These are phyloP conservation scores for Tenrec ecaudatus DNA, from an alignment of 2,113 vertebrate species.

Conservation along the genomic window DNA sequence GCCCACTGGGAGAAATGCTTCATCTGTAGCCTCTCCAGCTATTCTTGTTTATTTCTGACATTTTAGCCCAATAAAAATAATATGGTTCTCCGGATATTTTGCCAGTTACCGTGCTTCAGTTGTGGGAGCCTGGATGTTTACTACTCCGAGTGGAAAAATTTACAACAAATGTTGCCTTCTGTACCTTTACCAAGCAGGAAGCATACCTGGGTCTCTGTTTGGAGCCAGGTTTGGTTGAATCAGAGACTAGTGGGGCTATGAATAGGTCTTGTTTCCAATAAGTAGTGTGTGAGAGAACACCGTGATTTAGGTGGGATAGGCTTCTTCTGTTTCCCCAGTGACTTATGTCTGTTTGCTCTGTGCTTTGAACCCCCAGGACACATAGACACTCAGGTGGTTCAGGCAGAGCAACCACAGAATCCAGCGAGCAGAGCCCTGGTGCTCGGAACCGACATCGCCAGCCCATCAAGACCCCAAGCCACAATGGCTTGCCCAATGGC, in stretches of 20 bases:
- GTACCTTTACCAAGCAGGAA: constrained; percentile 64
- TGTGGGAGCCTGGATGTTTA: constrained; percentile 67
- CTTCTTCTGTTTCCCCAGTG: constrained; percentile 26
- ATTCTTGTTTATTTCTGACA: constrained; percentile 74
- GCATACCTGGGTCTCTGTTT: constrained; percentile 57
- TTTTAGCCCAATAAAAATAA: constrained; percentile 76
- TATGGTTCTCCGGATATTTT: constrained; percentile 71
- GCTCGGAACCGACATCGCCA: constrained; percentile 83
- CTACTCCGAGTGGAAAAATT: constrained; percentile 79
- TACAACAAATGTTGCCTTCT: constrained; percentile 66
- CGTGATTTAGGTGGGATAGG: not conserved
- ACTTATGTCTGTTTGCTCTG: constrained; percentile 62
- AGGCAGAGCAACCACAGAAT: constrained; percentile 81
- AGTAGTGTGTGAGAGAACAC: constrained; percentile 23
- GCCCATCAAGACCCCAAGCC: constrained; percentile 83
- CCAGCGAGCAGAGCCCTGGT: constrained; percentile 84
- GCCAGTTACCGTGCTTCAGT: constrained; percentile 58
- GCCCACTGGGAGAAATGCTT: constrained; percentile 58
- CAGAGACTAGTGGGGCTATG: constrained; percentile 46
- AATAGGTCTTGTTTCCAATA: constrained; percentile 50
- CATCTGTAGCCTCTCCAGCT: constrained; percentile 47
- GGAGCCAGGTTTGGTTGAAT: constrained; percentile 51
- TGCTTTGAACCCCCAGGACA: constrained; percentile 82
- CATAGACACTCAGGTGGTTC: constrained; percentile 86
- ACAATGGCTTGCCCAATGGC: constrained; percentile 72